Base-by-base conservation (phyloP, 2,113 vertebrate species). In the Phyllostomus discolor region DNA sequence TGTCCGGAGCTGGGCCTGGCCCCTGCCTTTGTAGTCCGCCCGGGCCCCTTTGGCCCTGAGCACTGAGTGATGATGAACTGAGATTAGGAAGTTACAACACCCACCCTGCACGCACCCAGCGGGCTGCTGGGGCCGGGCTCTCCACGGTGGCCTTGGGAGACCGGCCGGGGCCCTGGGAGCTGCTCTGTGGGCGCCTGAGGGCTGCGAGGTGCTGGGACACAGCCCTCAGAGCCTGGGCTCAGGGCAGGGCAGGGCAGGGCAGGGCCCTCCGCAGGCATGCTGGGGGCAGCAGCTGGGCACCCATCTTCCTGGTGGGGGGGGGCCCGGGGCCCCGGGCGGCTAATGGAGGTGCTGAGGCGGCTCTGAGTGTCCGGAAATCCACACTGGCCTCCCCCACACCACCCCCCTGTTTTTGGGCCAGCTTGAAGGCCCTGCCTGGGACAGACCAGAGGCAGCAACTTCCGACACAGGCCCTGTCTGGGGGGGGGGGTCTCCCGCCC, bases 121-220 rank as follows among this genome's bases (percentile, higher is more conserved):
- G 33, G 66, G 31, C 79, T 4, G 15, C 28, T 6, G 33, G 2
- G 12, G 33, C n/a, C 7, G 2, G 57, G n/a, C 46, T 70, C 73
- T 66, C 10, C 4, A 33, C 38, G 22, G 69, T 50, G 0, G 6
- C 14, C 1, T 17, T 0, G 52, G 38, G 33, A 85, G 43, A 64
- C 26, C 62, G 17, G 19, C n/a, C 20, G 10, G 81, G 38, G 67
- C 22, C 28, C 41, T 4, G 14, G 19, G 50, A 41, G 14, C 38
- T 8, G 14, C 7, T 7, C 4, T 8, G 4, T 0, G 11, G 26
- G 72, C 15, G 4, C 14, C 4, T 1, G 35, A 48, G 52, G 54
- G 86, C 2, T 38, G 17, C 2, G 19, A 19, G n/a, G 20, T 2
- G 79, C 48, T 1, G 31, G 10, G 3, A 35, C 0, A 3, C 69